Conservation (phyloP, 2,797 vertebrate species). For the Dallia pectoralis region DNA sequence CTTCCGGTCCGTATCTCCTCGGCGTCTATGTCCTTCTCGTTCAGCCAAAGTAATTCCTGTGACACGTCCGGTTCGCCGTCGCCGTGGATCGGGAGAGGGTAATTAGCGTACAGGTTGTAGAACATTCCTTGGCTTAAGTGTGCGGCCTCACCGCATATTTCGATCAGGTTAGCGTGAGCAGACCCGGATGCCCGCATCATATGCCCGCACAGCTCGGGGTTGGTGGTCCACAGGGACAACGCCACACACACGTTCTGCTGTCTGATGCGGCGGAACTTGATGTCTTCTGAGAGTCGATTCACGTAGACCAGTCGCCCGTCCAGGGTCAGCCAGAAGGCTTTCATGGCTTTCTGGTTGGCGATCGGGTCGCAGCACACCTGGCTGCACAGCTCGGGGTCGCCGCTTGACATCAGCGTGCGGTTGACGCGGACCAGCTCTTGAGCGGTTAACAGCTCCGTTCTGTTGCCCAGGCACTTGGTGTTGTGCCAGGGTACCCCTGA, state of each 20-base stretch:
- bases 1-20: not conserved
- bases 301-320: not conserved
- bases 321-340: conserved; percentile 1
- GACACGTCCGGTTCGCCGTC: not conserved
- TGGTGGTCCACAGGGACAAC: not conserved
- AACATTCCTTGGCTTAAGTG: not conserved
- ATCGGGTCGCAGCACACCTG: not conserved
- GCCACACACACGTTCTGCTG: not conserved
- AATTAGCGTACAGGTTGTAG: not conserved
- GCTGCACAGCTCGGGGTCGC: not conserved
- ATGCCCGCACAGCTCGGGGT: not conserved
- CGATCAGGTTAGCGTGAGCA: not conserved
- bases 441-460: not conserved
- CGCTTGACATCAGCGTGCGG: not conserved
- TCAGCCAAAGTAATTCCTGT: not conserved
- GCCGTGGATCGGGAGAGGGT: not conserved
- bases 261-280: not conserved
- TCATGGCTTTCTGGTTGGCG: not conserved
- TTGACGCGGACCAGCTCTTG: not conserved
- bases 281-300: not conserved
- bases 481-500: not conserved
- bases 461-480: rapidly evolving
- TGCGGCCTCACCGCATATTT: not conserved
- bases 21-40: not conserved
- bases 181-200: not conserved